Evolutionary conservation across 2,113 vertebrate species (phyloP), one percentile per base, ranked within the genome.

Genomic region (Etia nguti): DNA sequence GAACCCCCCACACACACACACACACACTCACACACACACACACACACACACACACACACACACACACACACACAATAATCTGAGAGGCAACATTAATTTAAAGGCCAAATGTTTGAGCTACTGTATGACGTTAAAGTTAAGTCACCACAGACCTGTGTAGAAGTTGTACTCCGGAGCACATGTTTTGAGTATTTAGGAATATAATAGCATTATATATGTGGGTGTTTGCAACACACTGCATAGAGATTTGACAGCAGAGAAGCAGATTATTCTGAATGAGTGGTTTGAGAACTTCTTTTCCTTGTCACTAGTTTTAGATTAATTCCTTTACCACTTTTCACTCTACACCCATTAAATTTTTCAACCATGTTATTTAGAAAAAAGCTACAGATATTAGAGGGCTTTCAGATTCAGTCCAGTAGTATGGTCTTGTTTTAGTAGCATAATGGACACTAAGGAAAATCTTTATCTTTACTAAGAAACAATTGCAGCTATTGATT

Each of bases 81-180:
- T 79, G 70, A 11, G 24, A 20, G 36, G 57, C 29, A 60, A 81
- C 82, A 80, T 88, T 84, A 11, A 88, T 90, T 91, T 81, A 86
- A 82, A 91, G 83, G 85, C 34, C 77, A 86, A 86, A 85, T 81
- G 65, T 88, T 90, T 92, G 68, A 90, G 81, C 54, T 56, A 5
- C 57, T 68, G 54, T 46, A 12, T 84, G 82, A 50, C 41, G n/a
- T 38, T 57, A 16, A 68, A 88, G 55, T 22, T 79, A 26, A 62
- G 38, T 87, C 56, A 60, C 48, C 65, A 85, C 70, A 70, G 86
- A 79, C 48, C 34, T 79, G 31, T 26, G 52, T 73, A 26, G 26
- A 11, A 79, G 10, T 50, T 77, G 26, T 77, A 31, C 20, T 41
- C 10, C 1, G 12, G 6, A 75, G 24, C 70, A 75, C 41, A 75